These are phyloP conservation scores for Pyralis farinalis DNA, from an alignment of 2,888 invertebrate genomes.

Conservation along the genomic window DNA sequence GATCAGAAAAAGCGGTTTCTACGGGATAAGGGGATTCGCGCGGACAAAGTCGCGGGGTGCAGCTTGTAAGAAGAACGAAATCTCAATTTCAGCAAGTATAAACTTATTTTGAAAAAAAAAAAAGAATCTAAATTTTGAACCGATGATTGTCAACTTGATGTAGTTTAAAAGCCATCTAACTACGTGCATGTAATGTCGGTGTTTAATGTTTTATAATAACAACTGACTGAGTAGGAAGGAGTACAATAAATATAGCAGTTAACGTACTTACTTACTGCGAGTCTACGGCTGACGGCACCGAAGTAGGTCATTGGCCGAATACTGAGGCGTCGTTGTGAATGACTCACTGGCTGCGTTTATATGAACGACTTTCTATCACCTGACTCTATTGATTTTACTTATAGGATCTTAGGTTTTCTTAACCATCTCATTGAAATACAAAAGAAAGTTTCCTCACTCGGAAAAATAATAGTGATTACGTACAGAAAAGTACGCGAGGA, in stretches of 20 bases:
- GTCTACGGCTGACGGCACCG: conserved; percentile 32
- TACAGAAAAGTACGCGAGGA: conserved; percentile 46
- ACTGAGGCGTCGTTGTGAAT: conserved; percentile 51
- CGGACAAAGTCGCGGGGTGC: too few relatives aligned
- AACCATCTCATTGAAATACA: conserved; percentile 15
- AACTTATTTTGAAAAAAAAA: too few relatives aligned
- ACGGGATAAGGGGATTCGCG: too few relatives aligned
- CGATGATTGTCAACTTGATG: too few relatives aligned
- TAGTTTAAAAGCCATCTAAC: too few relatives aligned
- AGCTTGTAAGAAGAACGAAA: too few relatives aligned
- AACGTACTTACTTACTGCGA: conserved; percentile 14
- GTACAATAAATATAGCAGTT: conserved; percentile 18
- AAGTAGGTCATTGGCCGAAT: conserved; percentile 76
- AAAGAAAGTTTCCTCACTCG: conserved; percentile 13
- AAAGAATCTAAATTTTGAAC: too few relatives aligned
- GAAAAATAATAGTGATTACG: conserved; percentile 34
- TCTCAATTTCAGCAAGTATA: too few relatives aligned
- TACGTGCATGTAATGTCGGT: too few relatives aligned
- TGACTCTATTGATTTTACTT: conserved; percentile 36
- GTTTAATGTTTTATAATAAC: not conserved
- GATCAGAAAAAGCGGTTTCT: too few relatives aligned
- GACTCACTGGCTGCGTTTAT: conserved; percentile 56
- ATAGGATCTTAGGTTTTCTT: conserved; percentile 11
- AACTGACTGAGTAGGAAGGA: not conserved
- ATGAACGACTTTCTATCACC: conserved; percentile 46